phyloP scores from a whole-genome alignment of 2,113 vertebrate species.

The Lynx canadensis region DNA sequence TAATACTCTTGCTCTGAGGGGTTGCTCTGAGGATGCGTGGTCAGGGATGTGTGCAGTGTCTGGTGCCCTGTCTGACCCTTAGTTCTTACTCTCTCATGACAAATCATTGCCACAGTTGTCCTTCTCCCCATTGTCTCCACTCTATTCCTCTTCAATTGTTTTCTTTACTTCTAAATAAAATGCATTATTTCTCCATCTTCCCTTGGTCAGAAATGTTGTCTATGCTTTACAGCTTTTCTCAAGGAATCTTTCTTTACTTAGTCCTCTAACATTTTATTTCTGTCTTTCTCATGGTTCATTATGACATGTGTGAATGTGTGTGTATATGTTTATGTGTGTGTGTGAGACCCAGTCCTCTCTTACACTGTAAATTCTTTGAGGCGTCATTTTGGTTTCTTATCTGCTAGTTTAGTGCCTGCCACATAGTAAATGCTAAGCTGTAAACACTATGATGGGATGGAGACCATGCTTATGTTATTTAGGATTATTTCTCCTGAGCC shows the following conservation, averaged over 20 bases:
- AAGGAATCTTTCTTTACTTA: background rate
- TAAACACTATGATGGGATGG: background rate
- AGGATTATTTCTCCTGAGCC: background rate
- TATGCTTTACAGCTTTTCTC: background rate
- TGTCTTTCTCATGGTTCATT: background rate
- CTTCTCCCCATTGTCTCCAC: background rate
- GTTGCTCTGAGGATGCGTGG: background rate
- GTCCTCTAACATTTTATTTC: background rate
- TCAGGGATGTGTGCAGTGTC: background rate
- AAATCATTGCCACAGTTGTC: background rate
- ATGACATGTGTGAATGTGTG: background rate
- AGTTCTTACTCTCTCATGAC: background rate
- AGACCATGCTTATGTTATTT: background rate
- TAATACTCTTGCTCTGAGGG: background rate
- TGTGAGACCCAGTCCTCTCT: background rate
- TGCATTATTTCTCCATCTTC: background rate
- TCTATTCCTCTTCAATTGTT: background rate
- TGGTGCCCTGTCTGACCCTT: background rate
- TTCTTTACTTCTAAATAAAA: background rate
- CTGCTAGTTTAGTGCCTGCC: background rate
- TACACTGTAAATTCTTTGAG: background rate
- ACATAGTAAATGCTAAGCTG: background rate
- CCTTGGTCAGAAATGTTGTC: background rate
- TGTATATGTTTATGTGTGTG: background rate
- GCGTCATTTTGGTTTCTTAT: background rate